Evolutionary conservation across 1,140 invertebrate species (phyloP).

Genomic region (Eciton burchellii): DNA sequence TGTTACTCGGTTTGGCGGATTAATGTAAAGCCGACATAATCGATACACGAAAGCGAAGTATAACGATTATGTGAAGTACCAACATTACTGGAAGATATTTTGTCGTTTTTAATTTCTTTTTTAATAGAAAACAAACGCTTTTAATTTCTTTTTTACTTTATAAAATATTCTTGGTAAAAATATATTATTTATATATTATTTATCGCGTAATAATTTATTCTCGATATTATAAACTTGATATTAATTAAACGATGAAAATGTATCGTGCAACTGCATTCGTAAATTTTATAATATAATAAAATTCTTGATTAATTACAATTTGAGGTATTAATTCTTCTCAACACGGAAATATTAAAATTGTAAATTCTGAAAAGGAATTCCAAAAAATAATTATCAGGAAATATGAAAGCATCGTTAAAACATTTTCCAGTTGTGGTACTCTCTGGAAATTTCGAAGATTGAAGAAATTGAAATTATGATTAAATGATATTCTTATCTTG

Average conservation of each 20-base stretch:
- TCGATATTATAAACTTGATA: too few relatives aligned
- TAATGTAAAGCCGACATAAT: slow-evolving; percentile 38
- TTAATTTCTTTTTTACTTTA: too few relatives aligned
- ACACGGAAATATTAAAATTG: background rate
- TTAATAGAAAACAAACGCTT: too few relatives aligned
- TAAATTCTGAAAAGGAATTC: background rate
- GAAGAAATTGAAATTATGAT: slow-evolving; percentile 40
- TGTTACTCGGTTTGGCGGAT: slow-evolving; percentile 12
- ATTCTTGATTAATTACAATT: too few relatives aligned
- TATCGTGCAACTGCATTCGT: too few relatives aligned
- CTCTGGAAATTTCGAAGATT: background rate
- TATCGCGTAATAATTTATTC: too few relatives aligned
- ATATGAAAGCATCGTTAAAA: slow-evolving; percentile 4
- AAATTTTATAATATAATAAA: too few relatives aligned
- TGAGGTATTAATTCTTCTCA: background rate
- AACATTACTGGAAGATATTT: slow-evolving; percentile 30
- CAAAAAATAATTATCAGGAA: too few relatives aligned
- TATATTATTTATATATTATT: too few relatives aligned
- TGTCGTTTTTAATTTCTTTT: too few relatives aligned
- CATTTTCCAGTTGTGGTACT: slow-evolving; percentile 27
- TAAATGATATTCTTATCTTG: background rate
- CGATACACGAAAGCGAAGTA: background rate
- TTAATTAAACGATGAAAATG: too few relatives aligned
- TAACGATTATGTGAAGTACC: slow-evolving; percentile 13
- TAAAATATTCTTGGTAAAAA: too few relatives aligned